Percentiles rank a stretch among this genome's conserved stretches.
phyloP scores from a whole-genome alignment of 30 jellyfish, hydroid and myxozoan genomes.

The Catostylus mosaicus region DNA sequence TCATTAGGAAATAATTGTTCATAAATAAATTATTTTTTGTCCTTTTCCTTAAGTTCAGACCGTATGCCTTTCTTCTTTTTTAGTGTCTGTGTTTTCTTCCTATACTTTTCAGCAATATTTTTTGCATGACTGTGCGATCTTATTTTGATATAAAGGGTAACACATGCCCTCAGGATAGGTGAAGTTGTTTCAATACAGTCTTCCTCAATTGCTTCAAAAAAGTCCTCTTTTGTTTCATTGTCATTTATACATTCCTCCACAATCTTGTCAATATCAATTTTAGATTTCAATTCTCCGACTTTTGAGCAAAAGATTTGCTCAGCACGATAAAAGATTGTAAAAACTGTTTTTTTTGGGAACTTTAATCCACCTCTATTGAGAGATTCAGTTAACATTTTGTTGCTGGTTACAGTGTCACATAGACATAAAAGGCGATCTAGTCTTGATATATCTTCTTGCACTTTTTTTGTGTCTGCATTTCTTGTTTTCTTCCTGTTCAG shows the following conservation, averaged over 20 bases:
- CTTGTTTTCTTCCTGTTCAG: slow-evolving; percentile 5
- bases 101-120: slow-evolving; percentile 1
- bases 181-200: neutral
- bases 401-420: slow-evolving; percentile 1
- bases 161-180: slow-evolving; percentile 6
- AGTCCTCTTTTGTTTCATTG: neutral
- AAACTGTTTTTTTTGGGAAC: slow-evolving; percentile 27
- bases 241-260: slow-evolving; percentile 11
- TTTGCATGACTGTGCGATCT: neutral
- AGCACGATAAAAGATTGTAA: slow-evolving; percentile 13
- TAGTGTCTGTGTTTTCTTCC: slow-evolving; percentile 19
- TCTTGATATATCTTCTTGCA: slow-evolving; percentile 4
- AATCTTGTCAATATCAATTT: slow-evolving; percentile 4
- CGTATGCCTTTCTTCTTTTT: slow-evolving; percentile 9
- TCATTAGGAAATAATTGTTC: neutral
- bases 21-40: neutral
- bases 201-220: slow-evolving; percentile 16
- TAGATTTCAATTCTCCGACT: slow-evolving; percentile 3
- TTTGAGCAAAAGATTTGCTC: slow-evolving; percentile 24
- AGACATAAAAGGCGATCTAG: slow-evolving; percentile 4
- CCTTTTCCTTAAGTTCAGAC: slow-evolving; percentile 16
- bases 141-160: neutral
- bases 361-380: slow-evolving; percentile 57
- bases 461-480: neutral
- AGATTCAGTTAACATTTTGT: slow-evolving; percentile 15